Evolutionary conservation across 2,888 invertebrate species (phyloP).

Genomic region (Drosophila rellima): DNA sequence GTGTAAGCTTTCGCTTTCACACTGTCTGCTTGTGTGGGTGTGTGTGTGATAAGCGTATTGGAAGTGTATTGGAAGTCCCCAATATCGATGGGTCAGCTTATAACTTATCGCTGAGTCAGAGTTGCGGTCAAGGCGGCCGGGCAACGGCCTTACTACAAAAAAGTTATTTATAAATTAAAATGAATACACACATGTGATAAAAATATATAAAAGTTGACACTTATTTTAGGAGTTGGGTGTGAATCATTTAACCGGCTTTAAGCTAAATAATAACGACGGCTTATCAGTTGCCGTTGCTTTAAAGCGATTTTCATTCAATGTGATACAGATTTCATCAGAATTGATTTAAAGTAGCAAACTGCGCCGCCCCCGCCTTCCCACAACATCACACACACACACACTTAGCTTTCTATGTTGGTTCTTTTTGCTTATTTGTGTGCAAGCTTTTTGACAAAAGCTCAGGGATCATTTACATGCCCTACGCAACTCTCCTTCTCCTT

Average conservation of each 20-base stretch:
- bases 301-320: background rate
- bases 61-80: slow-evolving; percentile 5
- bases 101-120: slow-evolving; percentile 13
- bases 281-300: background rate
- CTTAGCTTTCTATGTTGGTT: background rate
- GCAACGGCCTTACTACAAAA: slow-evolving; percentile 15
- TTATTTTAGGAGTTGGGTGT: background rate
- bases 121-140: slow-evolving; percentile 4
- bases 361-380: too few species aligned
- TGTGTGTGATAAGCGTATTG: background rate
- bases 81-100: slow-evolving; percentile 3
- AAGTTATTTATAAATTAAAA: slow-evolving; percentile 17
- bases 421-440: background rate
- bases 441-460: background rate
- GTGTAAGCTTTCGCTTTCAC: slow-evolving; percentile 5
- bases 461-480: slow-evolving; percentile 1
- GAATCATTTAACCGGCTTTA: background rate
- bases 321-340: slow-evolving; percentile 33
- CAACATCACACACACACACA: background rate
- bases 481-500: slow-evolving; percentile 1
- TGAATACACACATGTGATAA: slow-evolving; percentile 13
- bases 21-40: background rate
- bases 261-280: background rate
- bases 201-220: slow-evolving; percentile 14
- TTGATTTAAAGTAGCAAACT: background rate